Percentiles rank a stretch among this genome's conserved stretches.
Conservation (phyloP, 2,113 vertebrate species). For the Vombatus ursinus region DNA sequence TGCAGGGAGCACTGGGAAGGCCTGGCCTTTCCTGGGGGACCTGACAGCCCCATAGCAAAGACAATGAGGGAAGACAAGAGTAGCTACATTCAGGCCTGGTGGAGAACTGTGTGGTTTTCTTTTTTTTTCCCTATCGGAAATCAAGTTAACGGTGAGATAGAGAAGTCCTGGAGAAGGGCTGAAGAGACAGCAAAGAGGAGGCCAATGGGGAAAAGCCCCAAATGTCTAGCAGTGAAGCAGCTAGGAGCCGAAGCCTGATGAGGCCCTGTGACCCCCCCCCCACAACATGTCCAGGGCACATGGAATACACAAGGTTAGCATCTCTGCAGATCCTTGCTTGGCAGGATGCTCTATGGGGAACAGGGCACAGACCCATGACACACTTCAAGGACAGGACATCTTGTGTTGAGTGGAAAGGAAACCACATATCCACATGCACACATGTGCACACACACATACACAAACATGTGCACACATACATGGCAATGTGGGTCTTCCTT, state of each 20-base stretch:
- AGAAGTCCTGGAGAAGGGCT: background rate
- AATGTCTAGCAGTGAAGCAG: background rate
- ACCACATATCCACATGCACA: no score
- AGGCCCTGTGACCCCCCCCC: no score
- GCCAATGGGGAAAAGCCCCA: background rate
- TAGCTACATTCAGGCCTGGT: background rate
- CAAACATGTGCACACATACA: no score
- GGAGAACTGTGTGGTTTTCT: background rate
- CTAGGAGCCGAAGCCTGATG: fast-evolving
- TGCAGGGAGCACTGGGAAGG: background rate
- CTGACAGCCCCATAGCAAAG: no score
- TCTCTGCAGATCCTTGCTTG: background rate
- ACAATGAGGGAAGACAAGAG: background rate
- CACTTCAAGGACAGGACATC: background rate
- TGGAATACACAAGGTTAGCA: background rate
- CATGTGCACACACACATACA: no score
- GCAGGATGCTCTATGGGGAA: no score
- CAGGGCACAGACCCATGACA: background rate
- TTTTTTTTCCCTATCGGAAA: no score
- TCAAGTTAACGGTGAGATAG: no score
- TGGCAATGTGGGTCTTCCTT: no score
- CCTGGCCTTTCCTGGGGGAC: background rate
- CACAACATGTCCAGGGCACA: no score
- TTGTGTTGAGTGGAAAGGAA: no score
- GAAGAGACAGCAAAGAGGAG: background rate